Conservation (phyloP, 2,797 vertebrate species). For the Megalops cyprinoides region DNA sequence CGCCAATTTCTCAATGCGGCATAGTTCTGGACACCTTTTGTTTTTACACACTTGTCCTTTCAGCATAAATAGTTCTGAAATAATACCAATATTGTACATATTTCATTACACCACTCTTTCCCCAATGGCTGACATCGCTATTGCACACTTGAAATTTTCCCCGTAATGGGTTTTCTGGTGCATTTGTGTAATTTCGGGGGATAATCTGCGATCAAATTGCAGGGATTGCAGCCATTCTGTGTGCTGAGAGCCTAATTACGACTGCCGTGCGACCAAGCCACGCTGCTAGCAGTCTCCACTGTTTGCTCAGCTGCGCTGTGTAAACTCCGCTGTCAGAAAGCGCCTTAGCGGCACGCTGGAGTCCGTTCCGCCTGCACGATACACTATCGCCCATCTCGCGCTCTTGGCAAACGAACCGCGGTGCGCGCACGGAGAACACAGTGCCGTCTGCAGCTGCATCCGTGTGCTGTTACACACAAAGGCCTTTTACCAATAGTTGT, state of each 20-base stretch:
- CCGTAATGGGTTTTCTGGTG: slow-evolving; percentile 22
- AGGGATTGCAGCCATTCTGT: slow-evolving; percentile 26
- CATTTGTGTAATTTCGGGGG: slow-evolving; percentile 30
- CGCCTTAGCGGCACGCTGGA: background rate
- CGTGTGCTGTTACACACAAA: slow-evolving; percentile 2
- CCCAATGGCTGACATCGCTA: background rate
- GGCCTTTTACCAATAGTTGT: background rate
- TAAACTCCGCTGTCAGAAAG: slow-evolving; percentile 34
- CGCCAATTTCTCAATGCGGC: background rate
- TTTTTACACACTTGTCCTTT: too few species aligned
- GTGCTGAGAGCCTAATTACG: slow-evolving; percentile 34
- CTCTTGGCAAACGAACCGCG: slow-evolving; percentile 35
- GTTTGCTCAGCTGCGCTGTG: slow-evolving; percentile 38
- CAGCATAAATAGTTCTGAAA: slow-evolving; percentile 17
- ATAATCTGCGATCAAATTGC: slow-evolving; percentile 37
- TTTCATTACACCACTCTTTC: background rate
- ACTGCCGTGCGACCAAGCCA: slow-evolving; percentile 9
- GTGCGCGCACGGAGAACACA: slow-evolving; percentile 2
- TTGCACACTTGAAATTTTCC: slow-evolving; percentile 19
- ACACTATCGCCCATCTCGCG: slow-evolving; percentile 28
- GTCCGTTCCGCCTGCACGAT: slow-evolving; percentile 20
- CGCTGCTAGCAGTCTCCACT: slow-evolving; percentile 17
- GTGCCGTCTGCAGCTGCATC: background rate
- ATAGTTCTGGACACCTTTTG: too few species aligned
- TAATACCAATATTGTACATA: slow-evolving; percentile 13